Conservation (phyloP, 2,113 vertebrate genomes). For the Micromys minutus region DNA sequence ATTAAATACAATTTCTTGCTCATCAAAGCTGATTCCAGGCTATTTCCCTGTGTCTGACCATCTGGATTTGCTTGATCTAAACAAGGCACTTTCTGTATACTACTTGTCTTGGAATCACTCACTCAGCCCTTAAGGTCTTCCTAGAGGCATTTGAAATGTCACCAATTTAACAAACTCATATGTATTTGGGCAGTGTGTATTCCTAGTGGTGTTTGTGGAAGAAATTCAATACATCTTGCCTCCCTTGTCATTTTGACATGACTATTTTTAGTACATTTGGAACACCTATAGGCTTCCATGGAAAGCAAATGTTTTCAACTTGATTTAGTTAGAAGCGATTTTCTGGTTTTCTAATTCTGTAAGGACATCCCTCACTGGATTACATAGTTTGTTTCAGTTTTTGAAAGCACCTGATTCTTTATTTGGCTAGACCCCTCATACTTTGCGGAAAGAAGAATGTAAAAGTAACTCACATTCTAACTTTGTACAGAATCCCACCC, state of each 20-base stretch:
- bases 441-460: neutral
- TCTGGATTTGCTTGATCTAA: neutral
- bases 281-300: neutral
- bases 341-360: conserved; percentile 14
- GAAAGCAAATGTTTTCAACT: neutral
- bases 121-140: neutral
- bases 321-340: conserved; percentile 20
- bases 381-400: neutral
- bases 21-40: neutral
- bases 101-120: neutral
- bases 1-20: neutral
- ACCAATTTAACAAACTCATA: neutral
- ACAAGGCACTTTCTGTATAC: neutral
- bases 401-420: neutral
- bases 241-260: conserved; percentile 1
- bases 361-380: neutral
- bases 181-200: neutral
- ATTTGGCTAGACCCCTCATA: neutral
- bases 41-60: neutral
- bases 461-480: neutral
- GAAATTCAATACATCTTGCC: neutral
- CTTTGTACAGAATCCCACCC: neutral
- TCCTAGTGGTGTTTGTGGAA: neutral
- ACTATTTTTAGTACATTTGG: neutral
- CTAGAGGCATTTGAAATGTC: neutral